These are phyloP conservation scores for Stegophylla sp. DNA, from an alignment of 2,888 invertebrate species.

Conservation along the genomic window DNA sequence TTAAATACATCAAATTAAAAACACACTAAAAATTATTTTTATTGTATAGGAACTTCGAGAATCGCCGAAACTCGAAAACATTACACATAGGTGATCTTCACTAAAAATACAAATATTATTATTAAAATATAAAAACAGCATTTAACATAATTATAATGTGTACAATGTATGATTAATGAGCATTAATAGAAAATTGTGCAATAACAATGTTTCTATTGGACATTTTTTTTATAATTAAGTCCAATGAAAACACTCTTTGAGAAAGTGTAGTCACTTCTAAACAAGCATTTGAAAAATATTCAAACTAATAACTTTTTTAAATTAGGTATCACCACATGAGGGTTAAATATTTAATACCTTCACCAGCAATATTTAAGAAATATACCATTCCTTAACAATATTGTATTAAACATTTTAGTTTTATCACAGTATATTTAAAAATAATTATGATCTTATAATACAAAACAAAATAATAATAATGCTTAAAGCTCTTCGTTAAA, in stretches of 20 bases:
- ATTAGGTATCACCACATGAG: constrained; percentile 7
- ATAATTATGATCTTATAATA: constrained; percentile 46
- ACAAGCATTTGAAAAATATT: not conserved
- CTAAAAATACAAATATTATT: constrained; percentile 2
- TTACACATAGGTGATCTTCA: constrained; percentile 4
- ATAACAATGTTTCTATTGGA: not conserved
- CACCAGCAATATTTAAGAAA: constrained; percentile 7
- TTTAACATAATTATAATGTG: not conserved
- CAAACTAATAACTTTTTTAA: not conserved
- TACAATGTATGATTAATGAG: constrained; percentile 24
- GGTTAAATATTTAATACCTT: not conserved
- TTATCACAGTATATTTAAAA: constrained; percentile 33
- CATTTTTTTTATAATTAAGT: not conserved
- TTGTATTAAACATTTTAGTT: not conserved
- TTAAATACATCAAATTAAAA: constrained; percentile 30
- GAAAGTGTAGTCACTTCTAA: not conserved
- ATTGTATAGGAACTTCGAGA: constrained; percentile 50
- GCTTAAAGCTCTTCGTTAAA: constrained; percentile 60
- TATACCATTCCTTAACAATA: not conserved
- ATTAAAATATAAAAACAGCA: constrained; percentile 1
- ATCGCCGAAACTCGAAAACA: constrained; percentile 41
- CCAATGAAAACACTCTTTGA: constrained; percentile 5
- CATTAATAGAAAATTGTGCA: not conserved
- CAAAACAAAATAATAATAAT: constrained; percentile 23
- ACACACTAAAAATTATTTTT: constrained; percentile 16